A percentile compares a stretch with the other conserved stretches of the same genome.
Conservation (phyloP, 2,797 vertebrate genomes). For the Gobio occitaniae region DNA sequence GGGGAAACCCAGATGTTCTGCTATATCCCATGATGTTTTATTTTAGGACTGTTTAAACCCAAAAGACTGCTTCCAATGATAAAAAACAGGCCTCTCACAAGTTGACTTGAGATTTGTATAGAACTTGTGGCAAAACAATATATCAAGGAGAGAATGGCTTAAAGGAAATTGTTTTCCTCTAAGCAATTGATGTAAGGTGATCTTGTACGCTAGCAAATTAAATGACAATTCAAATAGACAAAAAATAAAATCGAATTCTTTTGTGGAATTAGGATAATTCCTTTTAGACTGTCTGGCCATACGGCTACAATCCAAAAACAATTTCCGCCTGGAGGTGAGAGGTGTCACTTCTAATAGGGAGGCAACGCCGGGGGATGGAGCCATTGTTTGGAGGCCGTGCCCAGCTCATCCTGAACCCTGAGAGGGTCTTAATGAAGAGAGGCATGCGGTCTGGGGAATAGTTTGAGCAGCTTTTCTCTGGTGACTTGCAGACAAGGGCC, state of each 20-base stretch:
- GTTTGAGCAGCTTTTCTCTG: slow-evolving; percentile 91
- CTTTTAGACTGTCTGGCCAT: slow-evolving; percentile 65
- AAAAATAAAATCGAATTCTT: slow-evolving; percentile 70
- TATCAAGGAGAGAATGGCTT: slow-evolving; percentile 69
- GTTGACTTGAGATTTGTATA: slow-evolving; percentile 69
- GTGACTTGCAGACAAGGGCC: slow-evolving; percentile 91
- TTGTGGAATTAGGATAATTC: slow-evolving; percentile 80
- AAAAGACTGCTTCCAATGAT: slow-evolving; percentile 72
- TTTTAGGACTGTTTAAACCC: slow-evolving; percentile 71
- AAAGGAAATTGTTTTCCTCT: slow-evolving; percentile 75
- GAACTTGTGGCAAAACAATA: slow-evolving; percentile 61
- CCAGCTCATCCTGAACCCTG: slow-evolving; percentile 82
- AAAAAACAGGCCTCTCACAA: slow-evolving; percentile 69
- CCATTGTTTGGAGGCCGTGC: slow-evolving; percentile 79
- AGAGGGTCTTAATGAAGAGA: slow-evolving; percentile 95
- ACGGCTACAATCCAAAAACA: slow-evolving; percentile 75
- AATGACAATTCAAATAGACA: slow-evolving; percentile 69
- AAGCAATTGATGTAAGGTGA: slow-evolving; percentile 66
- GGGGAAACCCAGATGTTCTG: slow-evolving; percentile 73
- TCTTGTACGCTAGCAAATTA: slow-evolving; percentile 72
- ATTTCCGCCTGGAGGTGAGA: slow-evolving; percentile 82
- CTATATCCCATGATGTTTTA: slow-evolving; percentile 73
- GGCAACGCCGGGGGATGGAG: slow-evolving; percentile 72
- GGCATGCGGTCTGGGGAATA: slow-evolving; percentile 89
- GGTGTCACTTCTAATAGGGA: slow-evolving; percentile 82